Conservation (phyloP, 2,888 invertebrate species). For the Machimus rusticus region DNA sequence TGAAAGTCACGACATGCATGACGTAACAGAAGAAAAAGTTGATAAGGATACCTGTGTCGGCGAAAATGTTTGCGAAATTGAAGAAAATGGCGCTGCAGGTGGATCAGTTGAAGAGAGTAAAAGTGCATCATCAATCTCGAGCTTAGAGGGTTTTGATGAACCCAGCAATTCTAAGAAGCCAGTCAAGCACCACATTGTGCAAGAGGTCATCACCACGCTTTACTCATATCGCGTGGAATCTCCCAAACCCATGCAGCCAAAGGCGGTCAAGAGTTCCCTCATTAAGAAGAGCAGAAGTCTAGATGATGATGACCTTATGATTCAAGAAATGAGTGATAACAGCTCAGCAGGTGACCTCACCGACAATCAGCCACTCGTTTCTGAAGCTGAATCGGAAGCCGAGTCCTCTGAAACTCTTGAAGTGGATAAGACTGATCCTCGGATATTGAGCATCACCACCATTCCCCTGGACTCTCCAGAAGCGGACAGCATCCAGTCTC, state of each 20-base stretch:
- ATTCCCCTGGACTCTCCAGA: constrained; percentile 46
- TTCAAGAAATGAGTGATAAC: constrained; percentile 60
- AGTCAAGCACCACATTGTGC: constrained; percentile 40
- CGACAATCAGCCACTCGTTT: constrained; percentile 67
- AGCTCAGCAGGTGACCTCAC: constrained; percentile 60
- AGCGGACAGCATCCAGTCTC: background rate
- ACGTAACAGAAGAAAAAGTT: background rate
- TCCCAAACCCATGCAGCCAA: constrained; percentile 45
- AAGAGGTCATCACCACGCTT: constrained; percentile 41
- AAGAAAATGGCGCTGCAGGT: background rate
- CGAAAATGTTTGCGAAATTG: background rate
- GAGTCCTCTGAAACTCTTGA: constrained; percentile 69
- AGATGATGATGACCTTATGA: constrained; percentile 50
- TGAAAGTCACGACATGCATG: constrained; percentile 31
- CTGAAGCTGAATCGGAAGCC: constrained; percentile 71
- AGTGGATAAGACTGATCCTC: constrained; percentile 51
- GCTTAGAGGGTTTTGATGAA: constrained; percentile 9
- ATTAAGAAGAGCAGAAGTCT: constrained; percentile 47
- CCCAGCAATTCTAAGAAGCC: background rate
- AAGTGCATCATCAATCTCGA: background rate
- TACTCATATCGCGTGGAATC: constrained; percentile 49
- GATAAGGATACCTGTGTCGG: constrained; percentile 35
- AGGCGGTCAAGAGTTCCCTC: background rate
- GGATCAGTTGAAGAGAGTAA: background rate
- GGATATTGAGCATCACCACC: constrained; percentile 48